These are phyloP conservation scores for Eurytoma adleriae DNA, from an alignment of 2,888 invertebrate species.

Conservation along the genomic window DNA sequence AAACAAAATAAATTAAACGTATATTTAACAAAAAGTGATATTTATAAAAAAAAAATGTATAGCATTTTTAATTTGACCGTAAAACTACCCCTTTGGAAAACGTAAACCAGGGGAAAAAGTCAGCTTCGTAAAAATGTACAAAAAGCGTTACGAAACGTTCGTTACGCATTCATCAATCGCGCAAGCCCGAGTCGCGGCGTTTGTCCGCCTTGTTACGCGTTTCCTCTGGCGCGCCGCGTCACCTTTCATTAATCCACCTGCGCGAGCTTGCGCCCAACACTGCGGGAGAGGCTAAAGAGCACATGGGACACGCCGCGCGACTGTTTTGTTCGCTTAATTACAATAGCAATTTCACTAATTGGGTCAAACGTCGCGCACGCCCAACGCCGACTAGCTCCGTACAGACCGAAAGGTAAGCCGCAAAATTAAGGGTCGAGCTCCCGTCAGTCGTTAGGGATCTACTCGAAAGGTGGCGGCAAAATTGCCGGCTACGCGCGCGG, in stretches of 20 bases:
- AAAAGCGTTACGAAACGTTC: too few species aligned
- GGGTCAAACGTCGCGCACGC: constrained; percentile 57
- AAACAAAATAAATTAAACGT: too few species aligned
- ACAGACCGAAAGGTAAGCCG: constrained; percentile 22
- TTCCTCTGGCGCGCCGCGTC: constrained; percentile 38
- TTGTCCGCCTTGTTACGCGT: constrained; percentile 49
- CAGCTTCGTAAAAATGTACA: not conserved
- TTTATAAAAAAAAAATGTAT: too few species aligned
- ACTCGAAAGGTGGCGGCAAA: not conserved
- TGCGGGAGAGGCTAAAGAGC: constrained; percentile 41
- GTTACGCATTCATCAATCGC: constrained; percentile 20
- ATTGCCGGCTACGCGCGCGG: not conserved
- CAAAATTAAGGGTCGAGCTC: constrained; percentile 24
- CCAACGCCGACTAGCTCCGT: not conserved
- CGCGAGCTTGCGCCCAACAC: too few species aligned
- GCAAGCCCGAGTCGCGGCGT: constrained; percentile 25
- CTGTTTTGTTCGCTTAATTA: constrained; percentile 66
- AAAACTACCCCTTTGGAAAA: too few species aligned
- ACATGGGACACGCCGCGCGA: constrained; percentile 41
- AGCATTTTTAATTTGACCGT: too few species aligned
- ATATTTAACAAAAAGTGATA: too few species aligned
- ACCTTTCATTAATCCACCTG: constrained; percentile 62
- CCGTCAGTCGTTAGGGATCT: constrained; percentile 17
- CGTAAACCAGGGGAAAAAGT: too few species aligned
- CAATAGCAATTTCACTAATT: constrained; percentile 64